Base-by-base conservation (phyloP, 2,797 vertebrate genomes). In the Thamnophis elegans region DNA sequence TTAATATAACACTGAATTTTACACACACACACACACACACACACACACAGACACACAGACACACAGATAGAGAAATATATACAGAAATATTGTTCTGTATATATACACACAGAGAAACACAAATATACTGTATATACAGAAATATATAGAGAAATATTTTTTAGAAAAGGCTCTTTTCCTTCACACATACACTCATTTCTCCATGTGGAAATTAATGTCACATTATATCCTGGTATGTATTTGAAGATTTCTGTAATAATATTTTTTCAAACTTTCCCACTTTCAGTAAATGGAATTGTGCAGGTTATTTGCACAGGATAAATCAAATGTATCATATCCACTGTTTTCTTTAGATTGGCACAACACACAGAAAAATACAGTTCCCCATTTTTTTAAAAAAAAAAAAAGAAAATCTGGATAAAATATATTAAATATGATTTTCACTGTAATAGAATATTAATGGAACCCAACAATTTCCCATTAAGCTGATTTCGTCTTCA, bases 391-490 rank as follows among this genome's bases (percentile, higher is more conserved):
- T 78, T 96, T 94, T 92, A 90, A 73, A 93, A 62, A n/a, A n/a
- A n/a, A n/a, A n/a, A n/a, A n/a, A n/a, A n/a, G 9, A 82, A 96
- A 97, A 95, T 96, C 97, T 97, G 95, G 95, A 97, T 97, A 97
- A 98, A 98, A 98, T 97, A 94, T 98, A 98, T 98, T 98, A 98
- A 98, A 98, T 97, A 97, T 97, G 97, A 98, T 98, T 98, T 98
- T 97, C 97, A 97, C 97, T 98, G 98, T 98, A 98, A 98, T 97
- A 97, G 97, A 98, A 98, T 98, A 98, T 98, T 98, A 98, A 98
- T 96, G 96, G 97, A 98, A 98, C 96, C 96, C 97, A 97, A 97
- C 96, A 97, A 96, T 98, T 98, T 97, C 97, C 97, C 97, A 98
- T 98, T 98, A 98, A 97, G 97, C 96, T 96, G 97, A 97, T 98